These are phyloP conservation scores for Maconellicoccus hirsutus DNA, from an alignment of 1,140 invertebrate genomes.

Conservation along the genomic window DNA sequence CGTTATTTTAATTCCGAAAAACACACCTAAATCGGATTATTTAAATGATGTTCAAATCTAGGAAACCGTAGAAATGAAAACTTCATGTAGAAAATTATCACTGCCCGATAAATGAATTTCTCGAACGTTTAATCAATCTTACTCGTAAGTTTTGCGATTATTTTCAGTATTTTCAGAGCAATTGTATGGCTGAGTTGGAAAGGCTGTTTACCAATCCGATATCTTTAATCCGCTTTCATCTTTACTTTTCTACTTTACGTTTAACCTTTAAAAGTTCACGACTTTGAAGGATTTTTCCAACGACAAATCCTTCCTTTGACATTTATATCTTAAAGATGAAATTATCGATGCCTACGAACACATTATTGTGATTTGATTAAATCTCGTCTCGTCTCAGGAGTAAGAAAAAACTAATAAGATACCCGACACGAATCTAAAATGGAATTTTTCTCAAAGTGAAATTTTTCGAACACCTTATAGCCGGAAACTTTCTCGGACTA, in stretches of 20 bases:
- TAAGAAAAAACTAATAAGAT: too few species aligned
- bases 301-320: too few species aligned
- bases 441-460: too few species aligned
- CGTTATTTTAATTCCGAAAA: not conserved
- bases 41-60: not conserved
- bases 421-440: not conserved
- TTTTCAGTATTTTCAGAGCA: not conserved
- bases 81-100: not conserved
- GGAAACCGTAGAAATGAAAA: not conserved
- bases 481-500: not conserved
- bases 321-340: too few species aligned
- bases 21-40: not conserved
- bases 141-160: not conserved
- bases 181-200: too few species aligned
- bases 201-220: not conserved
- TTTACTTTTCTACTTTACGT: not conserved
- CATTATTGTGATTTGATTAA: too few species aligned
- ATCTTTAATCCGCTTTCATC: not conserved
- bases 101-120: not conserved
- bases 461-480: not conserved
- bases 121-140: not conserved
- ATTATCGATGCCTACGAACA: too few species aligned
- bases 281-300: too few species aligned
- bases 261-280: too few species aligned
- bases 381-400: too few species aligned